Conservation (phyloP, 2,113 vertebrate genomes). For the Lathamus discolor region DNA sequence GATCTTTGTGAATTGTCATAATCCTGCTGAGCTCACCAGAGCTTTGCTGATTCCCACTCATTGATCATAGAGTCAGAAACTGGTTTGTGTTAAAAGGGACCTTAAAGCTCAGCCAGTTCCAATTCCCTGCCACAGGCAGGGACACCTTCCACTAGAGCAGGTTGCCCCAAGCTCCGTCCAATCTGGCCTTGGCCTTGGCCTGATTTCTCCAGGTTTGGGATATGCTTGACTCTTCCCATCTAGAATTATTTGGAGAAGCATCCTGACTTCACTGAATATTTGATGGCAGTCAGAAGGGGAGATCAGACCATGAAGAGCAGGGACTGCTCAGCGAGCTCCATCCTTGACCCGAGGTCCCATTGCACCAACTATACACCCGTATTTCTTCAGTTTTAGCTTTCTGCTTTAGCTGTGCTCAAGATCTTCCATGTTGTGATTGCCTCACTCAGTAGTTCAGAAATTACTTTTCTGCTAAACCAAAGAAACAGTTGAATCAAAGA, state of each 20-base stretch:
- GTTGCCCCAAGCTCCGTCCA: neutral
- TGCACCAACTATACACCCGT: neutral
- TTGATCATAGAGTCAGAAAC: neutral
- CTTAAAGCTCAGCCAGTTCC: neutral
- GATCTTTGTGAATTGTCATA: neutral
- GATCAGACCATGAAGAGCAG: rapidly evolving
- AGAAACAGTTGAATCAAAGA: neutral
- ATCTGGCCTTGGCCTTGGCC: neutral
- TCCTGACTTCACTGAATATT: neutral
- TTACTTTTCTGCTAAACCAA: neutral
- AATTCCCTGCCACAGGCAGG: neutral
- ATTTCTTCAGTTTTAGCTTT: neutral
- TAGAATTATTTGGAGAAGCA: neutral
- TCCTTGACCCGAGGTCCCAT: rapidly evolving
- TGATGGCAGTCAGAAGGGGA: neutral
- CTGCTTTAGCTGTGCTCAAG: neutral
- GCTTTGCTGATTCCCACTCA: neutral
- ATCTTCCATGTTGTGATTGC: rapidly evolving
- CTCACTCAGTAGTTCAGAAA: neutral
- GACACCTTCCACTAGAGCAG: neutral
- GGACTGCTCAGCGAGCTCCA: neutral
- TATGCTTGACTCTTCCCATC: neutral
- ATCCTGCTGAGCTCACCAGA: neutral
- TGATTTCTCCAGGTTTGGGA: neutral
- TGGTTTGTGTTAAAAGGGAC: no score